These are phyloP conservation scores for Otolemur crassicaudatus DNA, from an alignment of 2,797 vertebrate genomes.

Conservation along the genomic window DNA sequence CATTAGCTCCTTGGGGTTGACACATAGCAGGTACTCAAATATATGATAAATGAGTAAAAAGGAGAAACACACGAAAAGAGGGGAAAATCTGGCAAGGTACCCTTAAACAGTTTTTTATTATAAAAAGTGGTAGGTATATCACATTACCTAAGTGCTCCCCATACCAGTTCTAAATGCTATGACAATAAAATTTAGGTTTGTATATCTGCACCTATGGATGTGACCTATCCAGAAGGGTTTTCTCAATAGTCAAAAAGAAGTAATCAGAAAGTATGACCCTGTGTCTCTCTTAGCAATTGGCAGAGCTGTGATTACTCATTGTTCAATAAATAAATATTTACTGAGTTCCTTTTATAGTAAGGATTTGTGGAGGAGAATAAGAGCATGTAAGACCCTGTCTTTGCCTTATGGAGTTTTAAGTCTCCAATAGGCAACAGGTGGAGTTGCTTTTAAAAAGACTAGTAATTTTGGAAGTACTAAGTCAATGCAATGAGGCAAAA, in stretches of 20 bases:
- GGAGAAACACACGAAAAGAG: neutral
- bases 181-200: constrained; percentile 30
- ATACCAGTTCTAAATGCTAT: neutral
- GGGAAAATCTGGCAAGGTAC: neutral
- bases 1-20: neutral
- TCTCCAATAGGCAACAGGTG: constrained; percentile 24
- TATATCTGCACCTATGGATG: neutral
- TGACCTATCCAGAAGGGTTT: constrained; percentile 23
- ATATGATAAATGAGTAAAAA: neutral
- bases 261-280: constrained; percentile 21
- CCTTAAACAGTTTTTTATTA: constrained; percentile 34
- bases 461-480: neutral
- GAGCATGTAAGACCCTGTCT: neutral
- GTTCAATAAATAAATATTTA: constrained; percentile 54
- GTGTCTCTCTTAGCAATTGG: neutral
- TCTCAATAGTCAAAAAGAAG: constrained; percentile 12
- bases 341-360: constrained; percentile 6
- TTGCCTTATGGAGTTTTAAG: constrained; percentile 33
- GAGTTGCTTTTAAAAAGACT: neutral
- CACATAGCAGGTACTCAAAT: constrained; percentile 29
- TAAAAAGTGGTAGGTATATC: neutral
- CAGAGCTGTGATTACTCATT: neutral
- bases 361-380: constrained; percentile 44
- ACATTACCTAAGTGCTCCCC: neutral
- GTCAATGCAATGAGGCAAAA: no score